Conservation (phyloP, 2,888 invertebrate genomes). For the Chrysopilus asiliformis region DNA sequence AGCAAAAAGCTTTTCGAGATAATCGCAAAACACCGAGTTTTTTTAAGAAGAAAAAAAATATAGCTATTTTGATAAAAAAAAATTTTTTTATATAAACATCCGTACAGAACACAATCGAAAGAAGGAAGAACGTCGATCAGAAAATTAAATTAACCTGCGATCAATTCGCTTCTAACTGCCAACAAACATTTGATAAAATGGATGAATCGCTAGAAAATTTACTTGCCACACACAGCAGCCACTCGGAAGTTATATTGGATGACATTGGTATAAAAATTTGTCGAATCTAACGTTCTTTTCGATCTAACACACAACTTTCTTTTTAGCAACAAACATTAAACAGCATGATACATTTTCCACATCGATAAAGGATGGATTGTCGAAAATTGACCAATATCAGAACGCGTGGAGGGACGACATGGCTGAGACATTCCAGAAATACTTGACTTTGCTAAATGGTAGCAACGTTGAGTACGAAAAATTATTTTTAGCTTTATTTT, state of each 20-base stretch:
- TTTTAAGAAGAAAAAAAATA: neutral
- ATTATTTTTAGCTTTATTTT: too few species aligned
- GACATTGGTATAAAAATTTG: conserved; percentile 19
- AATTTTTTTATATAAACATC: neutral
- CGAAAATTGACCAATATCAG: too few species aligned
- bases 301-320: neutral
- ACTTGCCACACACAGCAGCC: conserved; percentile 22
- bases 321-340: too few species aligned
- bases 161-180: conserved; percentile 27
- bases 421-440: too few species aligned
- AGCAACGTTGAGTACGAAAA: too few species aligned
- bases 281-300: neutral
- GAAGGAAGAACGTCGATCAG: conserved; percentile 29
- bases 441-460: too few species aligned
- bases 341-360: too few species aligned
- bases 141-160: conserved; percentile 28
- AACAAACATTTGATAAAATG: conserved; percentile 24
- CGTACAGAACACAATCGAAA: conserved; percentile 29
- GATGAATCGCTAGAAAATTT: conserved; percentile 22
- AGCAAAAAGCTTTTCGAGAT: neutral
- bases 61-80: neutral
- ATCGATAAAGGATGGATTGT: too few species aligned
- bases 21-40: neutral
- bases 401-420: too few species aligned
- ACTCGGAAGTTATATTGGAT: conserved; percentile 21